Conservation (phyloP, 2,888 invertebrate species). For the Scaptomyza tumidula region DNA sequence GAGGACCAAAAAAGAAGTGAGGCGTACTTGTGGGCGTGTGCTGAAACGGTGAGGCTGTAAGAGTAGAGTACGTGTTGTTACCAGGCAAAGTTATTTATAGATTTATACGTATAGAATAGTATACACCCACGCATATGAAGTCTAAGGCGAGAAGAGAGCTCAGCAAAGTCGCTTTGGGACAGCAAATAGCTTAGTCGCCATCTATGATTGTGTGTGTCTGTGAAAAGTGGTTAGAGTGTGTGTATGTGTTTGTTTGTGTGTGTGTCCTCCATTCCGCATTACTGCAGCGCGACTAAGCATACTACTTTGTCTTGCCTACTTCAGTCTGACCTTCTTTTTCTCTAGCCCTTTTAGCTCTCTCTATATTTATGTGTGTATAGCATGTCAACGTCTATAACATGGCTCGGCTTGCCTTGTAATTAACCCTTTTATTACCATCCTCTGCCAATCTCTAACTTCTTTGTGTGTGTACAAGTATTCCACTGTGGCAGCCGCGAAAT, state of each 20-base stretch:
- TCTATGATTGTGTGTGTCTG: slow-evolving; percentile 23
- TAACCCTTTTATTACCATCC: slow-evolving; percentile 70
- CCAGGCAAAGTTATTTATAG: slow-evolving; percentile 63
- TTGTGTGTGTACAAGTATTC: neutral
- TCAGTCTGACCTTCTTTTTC: slow-evolving; percentile 42
- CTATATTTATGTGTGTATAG: slow-evolving; percentile 6
- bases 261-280: slow-evolving; percentile 49
- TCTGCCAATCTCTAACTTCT: slow-evolving; percentile 13
- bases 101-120: slow-evolving; percentile 39
- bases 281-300: slow-evolving; percentile 59
- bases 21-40: slow-evolving; percentile 12
- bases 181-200: slow-evolving; percentile 61
- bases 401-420: slow-evolving; percentile 59
- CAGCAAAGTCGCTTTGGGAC: slow-evolving; percentile 60
- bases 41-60: slow-evolving; percentile 3
- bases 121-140: slow-evolving; percentile 21
- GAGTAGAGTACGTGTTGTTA: slow-evolving; percentile 45
- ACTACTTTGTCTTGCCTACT: slow-evolving; percentile 48
- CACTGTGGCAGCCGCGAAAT: slow-evolving; percentile 7
- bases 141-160: slow-evolving; percentile 44
- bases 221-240: no score
- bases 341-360: slow-evolving; percentile 17
- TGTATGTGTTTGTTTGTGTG: no score
- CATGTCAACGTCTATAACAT: slow-evolving; percentile 28
- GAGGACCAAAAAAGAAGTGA: slow-evolving; percentile 16